A percentile compares a stretch with the other conserved stretches of the same genome.
These are phyloP conservation scores for Zelleria hepariella DNA, from an alignment of 2,888 invertebrate genomes.

Conservation along the genomic window DNA sequence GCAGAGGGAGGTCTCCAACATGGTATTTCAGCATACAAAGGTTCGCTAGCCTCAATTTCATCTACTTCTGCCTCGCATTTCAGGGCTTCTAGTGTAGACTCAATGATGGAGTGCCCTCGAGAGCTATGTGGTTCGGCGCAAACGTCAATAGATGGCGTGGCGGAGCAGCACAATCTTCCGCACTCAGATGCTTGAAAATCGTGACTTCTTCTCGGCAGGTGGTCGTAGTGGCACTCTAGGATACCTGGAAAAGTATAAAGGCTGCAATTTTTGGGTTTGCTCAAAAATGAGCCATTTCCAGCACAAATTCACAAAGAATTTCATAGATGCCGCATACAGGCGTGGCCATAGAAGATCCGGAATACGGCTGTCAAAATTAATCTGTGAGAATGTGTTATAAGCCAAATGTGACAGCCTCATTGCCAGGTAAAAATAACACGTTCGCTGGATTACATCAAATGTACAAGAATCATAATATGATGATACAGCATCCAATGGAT, in stretches of 20 bases:
- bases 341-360: too few relatives aligned
- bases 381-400: too few relatives aligned
- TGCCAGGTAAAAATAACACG: too few relatives aligned
- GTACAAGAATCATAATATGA: too few relatives aligned
- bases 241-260: conserved; percentile 42
- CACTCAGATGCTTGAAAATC: conserved; percentile 33
- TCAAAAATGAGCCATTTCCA: too few relatives aligned
- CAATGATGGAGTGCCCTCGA: conserved; percentile 40
- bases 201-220: conserved; percentile 59
- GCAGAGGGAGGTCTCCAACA: conserved; percentile 64
- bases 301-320: too few relatives aligned
- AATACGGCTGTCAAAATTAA: too few relatives aligned
- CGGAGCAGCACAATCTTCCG: conserved; percentile 26
- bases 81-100: conserved; percentile 54
- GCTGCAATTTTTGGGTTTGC: conserved; percentile 2
- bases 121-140: conserved; percentile 35
- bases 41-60: conserved; percentile 63
- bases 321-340: too few relatives aligned
- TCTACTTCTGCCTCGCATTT: conserved; percentile 61
- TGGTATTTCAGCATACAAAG: conserved; percentile 79
- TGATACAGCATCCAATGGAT: too few relatives aligned
- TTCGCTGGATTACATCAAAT: too few relatives aligned
- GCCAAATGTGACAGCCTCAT: too few relatives aligned
- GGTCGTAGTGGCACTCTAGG: conserved; percentile 76
- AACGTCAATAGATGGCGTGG: conserved; percentile 44